A percentile compares a stretch with the other conserved stretches of the same genome.
Evolutionary conservation across 2,888 invertebrate species (phyloP).

Genomic region (Drosophila borealis): DNA sequence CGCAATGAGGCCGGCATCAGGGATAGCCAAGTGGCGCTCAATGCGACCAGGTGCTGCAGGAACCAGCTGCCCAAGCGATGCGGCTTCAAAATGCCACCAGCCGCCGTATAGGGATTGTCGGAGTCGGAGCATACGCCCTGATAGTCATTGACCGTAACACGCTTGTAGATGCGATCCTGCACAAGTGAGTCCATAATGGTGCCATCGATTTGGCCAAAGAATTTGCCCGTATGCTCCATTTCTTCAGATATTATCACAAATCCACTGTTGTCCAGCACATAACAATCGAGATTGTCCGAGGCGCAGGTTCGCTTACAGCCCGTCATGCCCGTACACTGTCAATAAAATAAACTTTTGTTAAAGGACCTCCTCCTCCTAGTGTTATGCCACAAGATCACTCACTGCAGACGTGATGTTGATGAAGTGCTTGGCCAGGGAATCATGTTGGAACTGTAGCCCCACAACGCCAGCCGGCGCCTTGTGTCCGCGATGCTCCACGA

Average conservation of each 20-base stretch:
- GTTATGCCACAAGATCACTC: conserved; percentile 68
- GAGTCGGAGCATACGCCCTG: conserved; percentile 93
- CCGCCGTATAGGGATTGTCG: conserved; percentile 86
- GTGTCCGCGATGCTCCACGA: conserved; percentile 92
- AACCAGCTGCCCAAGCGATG: conserved; percentile 81
- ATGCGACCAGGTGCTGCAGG: conserved; percentile 81
- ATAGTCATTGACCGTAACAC: conserved; percentile 94
- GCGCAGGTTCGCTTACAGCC: conserved; percentile 94
- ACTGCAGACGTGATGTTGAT: conserved; percentile 95
- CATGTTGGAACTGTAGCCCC: conserved; percentile 94
- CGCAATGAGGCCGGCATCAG: conserved; percentile 80
- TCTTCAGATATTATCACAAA: conserved; percentile 96
- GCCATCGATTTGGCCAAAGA: conserved; percentile 97
- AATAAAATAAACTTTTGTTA: not conserved
- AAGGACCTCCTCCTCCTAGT: not conserved
- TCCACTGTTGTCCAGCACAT: conserved; percentile 97
- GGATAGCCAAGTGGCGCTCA: conserved; percentile 83
- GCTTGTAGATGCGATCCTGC: conserved; percentile 95
- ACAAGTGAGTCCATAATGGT: conserved; percentile 97
- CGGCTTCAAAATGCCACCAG: conserved; percentile 78
- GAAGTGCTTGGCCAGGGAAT: conserved; percentile 93
- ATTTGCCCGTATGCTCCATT: conserved; percentile 93
- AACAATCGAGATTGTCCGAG: conserved; percentile 95
- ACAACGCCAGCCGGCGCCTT: conserved; percentile 96
- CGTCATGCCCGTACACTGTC: conserved; percentile 88